A percentile compares a stretch with the other conserved stretches of the same genome.
Evolutionary conservation across 2,888 invertebrate genomes (phyloP).

Genomic region (Clivina fossor): DNA sequence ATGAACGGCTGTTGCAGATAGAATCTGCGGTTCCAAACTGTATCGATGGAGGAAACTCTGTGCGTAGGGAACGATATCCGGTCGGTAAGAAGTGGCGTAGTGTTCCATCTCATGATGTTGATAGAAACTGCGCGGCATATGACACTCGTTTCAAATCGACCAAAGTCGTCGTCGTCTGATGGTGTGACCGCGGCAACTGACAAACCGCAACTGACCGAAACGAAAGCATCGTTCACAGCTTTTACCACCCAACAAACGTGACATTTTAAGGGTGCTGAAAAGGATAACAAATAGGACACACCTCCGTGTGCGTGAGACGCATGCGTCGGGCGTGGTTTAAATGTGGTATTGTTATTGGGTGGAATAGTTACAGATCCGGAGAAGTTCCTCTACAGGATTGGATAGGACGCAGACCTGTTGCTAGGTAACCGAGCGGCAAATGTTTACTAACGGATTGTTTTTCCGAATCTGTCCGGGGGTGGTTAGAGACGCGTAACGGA

Average conservation of each 20-base stretch:
- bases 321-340: slow-evolving; percentile 48
- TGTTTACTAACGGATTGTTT: too few species aligned
- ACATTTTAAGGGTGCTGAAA: slow-evolving; percentile 22
- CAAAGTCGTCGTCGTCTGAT: not conserved
- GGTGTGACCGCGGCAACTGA: not conserved
- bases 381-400: too few species aligned
- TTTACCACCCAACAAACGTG: too few species aligned
- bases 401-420: too few species aligned
- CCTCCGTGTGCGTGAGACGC: slow-evolving; percentile 44
- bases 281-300: slow-evolving; percentile 43
- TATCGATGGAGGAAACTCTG: slow-evolving; percentile 48
- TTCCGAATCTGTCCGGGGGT: too few species aligned
- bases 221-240: too few species aligned
- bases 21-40: slow-evolving; percentile 48
- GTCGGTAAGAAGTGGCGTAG: slow-evolving; percentile 39
- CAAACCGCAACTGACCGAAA: not conserved
- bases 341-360: slow-evolving; percentile 26
- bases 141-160: slow-evolving; percentile 38
- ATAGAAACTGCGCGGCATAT: slow-evolving; percentile 52
- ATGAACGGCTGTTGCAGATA: slow-evolving; percentile 45
- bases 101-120: slow-evolving; percentile 47
- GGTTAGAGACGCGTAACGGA: too few species aligned
- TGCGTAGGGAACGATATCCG: slow-evolving; percentile 37
- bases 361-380: too few species aligned
- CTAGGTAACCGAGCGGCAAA: too few species aligned